phyloP scores from a whole-genome alignment of 2,113 vertebrate species.

The Ginglymostoma cirratum region DNA sequence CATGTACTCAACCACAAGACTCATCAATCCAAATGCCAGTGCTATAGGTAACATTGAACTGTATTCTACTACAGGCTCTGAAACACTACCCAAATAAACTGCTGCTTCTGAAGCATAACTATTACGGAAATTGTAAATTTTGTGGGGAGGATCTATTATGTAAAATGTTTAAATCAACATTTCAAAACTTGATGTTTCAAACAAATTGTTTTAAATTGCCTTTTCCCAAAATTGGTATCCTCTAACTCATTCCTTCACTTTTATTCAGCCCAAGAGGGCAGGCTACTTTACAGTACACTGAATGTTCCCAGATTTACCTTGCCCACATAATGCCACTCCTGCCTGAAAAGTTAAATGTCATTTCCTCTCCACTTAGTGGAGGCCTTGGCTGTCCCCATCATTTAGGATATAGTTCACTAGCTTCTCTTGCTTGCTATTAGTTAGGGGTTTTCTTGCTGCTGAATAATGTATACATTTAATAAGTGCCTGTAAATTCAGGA shows the following conservation, averaged over 20 bases:
- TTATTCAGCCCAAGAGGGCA: background rate
- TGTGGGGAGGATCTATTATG: background rate
- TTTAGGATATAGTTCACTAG: background rate
- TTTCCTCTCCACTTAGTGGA: background rate
- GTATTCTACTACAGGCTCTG: background rate
- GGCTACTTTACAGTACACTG: background rate
- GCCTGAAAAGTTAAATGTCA: background rate
- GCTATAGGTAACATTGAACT: background rate
- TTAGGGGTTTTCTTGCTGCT: too few species aligned
- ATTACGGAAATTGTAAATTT: background rate
- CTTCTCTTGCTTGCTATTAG: too few species aligned
- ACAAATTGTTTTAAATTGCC: background rate
- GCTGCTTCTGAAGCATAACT: background rate
- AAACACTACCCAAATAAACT: background rate
- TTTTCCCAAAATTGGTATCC: background rate
- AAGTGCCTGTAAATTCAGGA: too few species aligned
- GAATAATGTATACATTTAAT: too few species aligned
- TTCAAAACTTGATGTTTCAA: background rate
- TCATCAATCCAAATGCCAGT: background rate
- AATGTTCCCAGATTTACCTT: background rate
- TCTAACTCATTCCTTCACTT: background rate
- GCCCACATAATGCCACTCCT: background rate
- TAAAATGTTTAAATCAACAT: background rate
- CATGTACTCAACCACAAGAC: background rate
- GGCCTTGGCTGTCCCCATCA: background rate